These are phyloP conservation scores for Polietes domitor DNA, from an alignment of 2,888 invertebrate species.

Conservation along the genomic window DNA sequence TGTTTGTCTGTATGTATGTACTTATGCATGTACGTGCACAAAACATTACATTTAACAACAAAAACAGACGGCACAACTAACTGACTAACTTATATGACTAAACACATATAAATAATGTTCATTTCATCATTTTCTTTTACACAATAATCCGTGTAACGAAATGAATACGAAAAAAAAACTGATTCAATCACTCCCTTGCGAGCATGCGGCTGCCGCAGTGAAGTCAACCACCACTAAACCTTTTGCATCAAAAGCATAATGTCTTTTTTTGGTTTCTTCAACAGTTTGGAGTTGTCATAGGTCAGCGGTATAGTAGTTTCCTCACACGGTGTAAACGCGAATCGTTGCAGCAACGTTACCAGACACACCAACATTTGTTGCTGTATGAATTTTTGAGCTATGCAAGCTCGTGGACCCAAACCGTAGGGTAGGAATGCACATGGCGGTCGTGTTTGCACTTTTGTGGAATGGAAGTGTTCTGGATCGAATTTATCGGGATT, in stretches of 20 bases:
- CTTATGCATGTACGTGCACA: not conserved
- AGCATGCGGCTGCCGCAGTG: not conserved
- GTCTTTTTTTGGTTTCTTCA: constrained; percentile 72
- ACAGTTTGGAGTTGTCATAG: constrained; percentile 71
- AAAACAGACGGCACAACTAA: not conserved
- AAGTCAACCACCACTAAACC: not conserved
- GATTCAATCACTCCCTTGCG: not conserved
- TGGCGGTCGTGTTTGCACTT: constrained; percentile 81
- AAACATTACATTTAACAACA: not conserved
- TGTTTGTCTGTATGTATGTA: not conserved
- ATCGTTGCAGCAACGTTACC: constrained; percentile 71
- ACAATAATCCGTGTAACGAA: not conserved
- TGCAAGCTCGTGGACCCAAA: constrained; percentile 74
- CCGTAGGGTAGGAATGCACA: constrained; percentile 77
- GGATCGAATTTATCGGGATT: constrained; percentile 85
- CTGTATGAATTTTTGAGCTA: constrained; percentile 73
- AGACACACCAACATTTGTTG: constrained; percentile 74
- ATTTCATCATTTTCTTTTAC: constrained; percentile 3
- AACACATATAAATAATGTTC: not conserved
- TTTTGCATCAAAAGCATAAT: not conserved
- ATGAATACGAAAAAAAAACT: not conserved
- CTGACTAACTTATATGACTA: not conserved
- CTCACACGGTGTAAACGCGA: constrained; percentile 71
- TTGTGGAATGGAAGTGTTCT: constrained; percentile 83
- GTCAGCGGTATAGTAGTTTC: constrained; percentile 73